Evolutionary conservation across 1,140 invertebrate species (phyloP).

Genomic region (Coenobita brevimanus): DNA sequence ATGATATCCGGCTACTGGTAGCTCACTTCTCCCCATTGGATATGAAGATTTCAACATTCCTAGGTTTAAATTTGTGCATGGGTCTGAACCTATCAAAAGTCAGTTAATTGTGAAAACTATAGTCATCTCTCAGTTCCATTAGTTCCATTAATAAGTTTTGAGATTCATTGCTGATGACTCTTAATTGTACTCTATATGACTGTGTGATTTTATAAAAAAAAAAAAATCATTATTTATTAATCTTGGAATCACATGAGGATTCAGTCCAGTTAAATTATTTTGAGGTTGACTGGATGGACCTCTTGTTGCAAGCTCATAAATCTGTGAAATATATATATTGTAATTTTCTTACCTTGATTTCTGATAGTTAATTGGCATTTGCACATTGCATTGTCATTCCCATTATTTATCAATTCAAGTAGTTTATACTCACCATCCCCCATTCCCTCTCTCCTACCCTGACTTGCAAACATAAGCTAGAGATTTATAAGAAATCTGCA

Average conservation of each 20-base stretch:
- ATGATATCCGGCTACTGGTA: slow-evolving; percentile 58
- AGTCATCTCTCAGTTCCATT: slow-evolving; percentile 50
- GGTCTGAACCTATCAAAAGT: slow-evolving; percentile 50
- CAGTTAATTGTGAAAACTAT: slow-evolving; percentile 42
- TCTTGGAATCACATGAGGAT: slow-evolving; percentile 46
- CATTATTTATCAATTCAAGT: slow-evolving; percentile 62
- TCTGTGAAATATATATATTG: slow-evolving; percentile 43
- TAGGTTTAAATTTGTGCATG: slow-evolving; percentile 57
- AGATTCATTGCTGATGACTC: slow-evolving; percentile 32
- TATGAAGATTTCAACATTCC: slow-evolving; percentile 59
- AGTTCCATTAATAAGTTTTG: slow-evolving; percentile 35
- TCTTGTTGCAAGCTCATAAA: slow-evolving; percentile 20
- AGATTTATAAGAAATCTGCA: slow-evolving; percentile 45
- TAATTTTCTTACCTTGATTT: slow-evolving; percentile 55
- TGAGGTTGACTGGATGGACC: neutral
- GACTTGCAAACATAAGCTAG: slow-evolving; percentile 56
- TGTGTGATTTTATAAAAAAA: slow-evolving; percentile 40
- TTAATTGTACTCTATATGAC: slow-evolving; percentile 38
- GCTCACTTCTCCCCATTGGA: slow-evolving; percentile 64
- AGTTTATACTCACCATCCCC: slow-evolving; percentile 35
- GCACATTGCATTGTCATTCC: slow-evolving; percentile 62
- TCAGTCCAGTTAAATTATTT: neutral
- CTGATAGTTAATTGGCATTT: slow-evolving; percentile 58
- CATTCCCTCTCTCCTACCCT: too few species aligned
- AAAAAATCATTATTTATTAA: slow-evolving; percentile 14